Evolutionary conservation across 2,888 invertebrate species (phyloP).

Genomic region (Bruchidius siliquastri): DNA sequence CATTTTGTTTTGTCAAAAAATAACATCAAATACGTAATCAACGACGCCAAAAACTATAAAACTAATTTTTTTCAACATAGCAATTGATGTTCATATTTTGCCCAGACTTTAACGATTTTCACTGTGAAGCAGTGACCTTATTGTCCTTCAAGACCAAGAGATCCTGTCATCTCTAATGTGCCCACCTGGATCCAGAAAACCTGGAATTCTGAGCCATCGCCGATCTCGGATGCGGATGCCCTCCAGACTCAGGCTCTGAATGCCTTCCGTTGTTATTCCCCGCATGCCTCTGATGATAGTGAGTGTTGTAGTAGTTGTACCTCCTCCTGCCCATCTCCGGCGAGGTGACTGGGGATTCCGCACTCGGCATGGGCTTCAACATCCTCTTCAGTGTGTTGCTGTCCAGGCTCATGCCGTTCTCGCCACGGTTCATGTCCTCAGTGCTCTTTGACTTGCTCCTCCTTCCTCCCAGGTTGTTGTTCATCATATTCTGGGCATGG

Average conservation of each 20-base stretch:
- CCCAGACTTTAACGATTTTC: too few species aligned
- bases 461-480: slow-evolving; percentile 62
- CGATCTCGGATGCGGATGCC: slow-evolving; percentile 51
- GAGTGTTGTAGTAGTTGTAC: slow-evolving; percentile 64
- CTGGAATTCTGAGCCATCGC: slow-evolving; percentile 62
- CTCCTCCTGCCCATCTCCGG: slow-evolving; percentile 84
- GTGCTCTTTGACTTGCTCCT: slow-evolving; percentile 84
- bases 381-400: slow-evolving; percentile 87
- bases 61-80: too few species aligned
- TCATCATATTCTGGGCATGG: slow-evolving; percentile 64
- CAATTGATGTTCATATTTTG: too few species aligned
- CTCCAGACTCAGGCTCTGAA: slow-evolving; percentile 48
- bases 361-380: slow-evolving; percentile 90
- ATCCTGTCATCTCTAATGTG: too few species aligned
- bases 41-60: too few species aligned
- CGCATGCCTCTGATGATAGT: slow-evolving; percentile 58
- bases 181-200: slow-evolving; percentile 60
- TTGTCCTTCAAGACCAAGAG: too few species aligned
- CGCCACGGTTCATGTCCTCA: slow-evolving; percentile 68
- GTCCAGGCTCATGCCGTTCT: slow-evolving; percentile 57
- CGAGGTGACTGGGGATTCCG: slow-evolving; percentile 84
- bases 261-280: slow-evolving; percentile 53
- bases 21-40: too few species aligned
- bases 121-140: too few species aligned
- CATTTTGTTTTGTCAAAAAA: too few species aligned